Evolutionary conservation across 2,888 invertebrate genomes (phyloP), one percentile per base, ranked within the genome.

Genomic region (Agrotis segetum): DNA sequence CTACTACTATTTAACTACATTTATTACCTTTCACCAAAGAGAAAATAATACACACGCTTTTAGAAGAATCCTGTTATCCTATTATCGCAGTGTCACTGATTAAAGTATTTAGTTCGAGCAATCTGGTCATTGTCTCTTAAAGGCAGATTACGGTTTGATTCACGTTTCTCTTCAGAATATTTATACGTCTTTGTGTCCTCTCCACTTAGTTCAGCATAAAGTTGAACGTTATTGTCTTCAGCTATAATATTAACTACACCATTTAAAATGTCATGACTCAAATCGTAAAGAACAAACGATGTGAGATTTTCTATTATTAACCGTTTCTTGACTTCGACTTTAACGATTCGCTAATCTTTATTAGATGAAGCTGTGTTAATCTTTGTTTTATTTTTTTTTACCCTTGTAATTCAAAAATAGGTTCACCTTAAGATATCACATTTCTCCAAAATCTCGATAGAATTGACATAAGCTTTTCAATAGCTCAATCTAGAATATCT

Each of bases 281-380:
- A 60, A 67, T 64, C 63, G 44, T 80, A 73, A 63, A 73, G 46
- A 55, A 50, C 52, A 63, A 79, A 50, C 49, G 50, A 24, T 19
- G 52, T 14, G 52, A 44, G 49, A 66, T 70, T 64, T 53, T 58
- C 53, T 81, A 55, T 47, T 65, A 55, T 56, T 61, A 61, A 19
- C 29, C 52, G 40, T 47, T 59, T 52, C 60, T 67, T 21, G 55
- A 40, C 61, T 52, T 77, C 44, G 58, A 65, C 64, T 52, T 79
- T 81, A 59, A 77, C 53, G 81, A 71, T 47, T 52, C 29, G 61
- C 61, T 47, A 71, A 64, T 24, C 63, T 67, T 75, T 55, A 66
- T 70, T 46, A 29, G 60, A 50, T 53, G 47, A 72, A 67, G 64
- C 67, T 67, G 81, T 66, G 13, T 17, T 6, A 46, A n/a, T n/a